phyloP scores from a whole-genome alignment of 1,140 invertebrate species.

The Drosophila yakuba region DNA sequence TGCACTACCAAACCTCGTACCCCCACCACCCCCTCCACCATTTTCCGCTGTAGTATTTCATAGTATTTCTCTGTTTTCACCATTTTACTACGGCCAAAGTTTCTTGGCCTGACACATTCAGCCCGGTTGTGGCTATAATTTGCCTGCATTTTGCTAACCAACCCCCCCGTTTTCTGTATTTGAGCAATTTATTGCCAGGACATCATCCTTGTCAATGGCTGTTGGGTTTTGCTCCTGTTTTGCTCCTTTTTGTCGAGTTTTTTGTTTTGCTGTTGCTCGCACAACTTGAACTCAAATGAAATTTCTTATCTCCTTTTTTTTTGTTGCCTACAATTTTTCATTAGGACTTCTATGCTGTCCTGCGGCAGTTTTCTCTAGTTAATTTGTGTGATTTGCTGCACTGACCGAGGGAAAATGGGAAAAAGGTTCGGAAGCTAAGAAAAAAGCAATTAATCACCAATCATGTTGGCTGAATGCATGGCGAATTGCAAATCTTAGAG shows the following conservation, averaged over 20 bases:
- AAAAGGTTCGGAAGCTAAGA: neutral
- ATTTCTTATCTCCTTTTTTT: conserved; percentile 26
- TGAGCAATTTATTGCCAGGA: conserved; percentile 75
- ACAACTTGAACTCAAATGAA: conserved; percentile 54
- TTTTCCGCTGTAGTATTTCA: conserved; percentile 35
- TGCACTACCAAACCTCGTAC: neutral
- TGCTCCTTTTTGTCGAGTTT: conserved; percentile 6
- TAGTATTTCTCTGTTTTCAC: conserved; percentile 43
- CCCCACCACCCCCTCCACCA: conserved; percentile 6
- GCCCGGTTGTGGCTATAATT: conserved; percentile 57
- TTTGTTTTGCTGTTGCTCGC: conserved; percentile 58
- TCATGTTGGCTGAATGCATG: neutral
- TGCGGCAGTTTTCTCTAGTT: conserved; percentile 80
- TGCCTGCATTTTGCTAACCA: conserved; percentile 65
- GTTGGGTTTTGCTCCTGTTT: conserved; percentile 5
- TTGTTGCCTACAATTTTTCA: conserved; percentile 58
- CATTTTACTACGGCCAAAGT: conserved; percentile 19
- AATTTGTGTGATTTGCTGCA: conserved; percentile 80
- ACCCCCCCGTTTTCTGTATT: conserved; percentile 47
- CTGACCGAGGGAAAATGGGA: conserved; percentile 13
- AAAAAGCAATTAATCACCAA: conserved; percentile 23
- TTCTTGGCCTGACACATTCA: conserved; percentile 32
- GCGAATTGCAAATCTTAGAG: conserved; percentile 1
- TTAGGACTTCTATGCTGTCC: conserved; percentile 64
- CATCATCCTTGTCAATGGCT: conserved; percentile 41